A percentile compares a stretch with the other conserved stretches of the same genome.
Conservation (phyloP, 2,888 invertebrate genomes). For the Scrobipalpa costella region DNA sequence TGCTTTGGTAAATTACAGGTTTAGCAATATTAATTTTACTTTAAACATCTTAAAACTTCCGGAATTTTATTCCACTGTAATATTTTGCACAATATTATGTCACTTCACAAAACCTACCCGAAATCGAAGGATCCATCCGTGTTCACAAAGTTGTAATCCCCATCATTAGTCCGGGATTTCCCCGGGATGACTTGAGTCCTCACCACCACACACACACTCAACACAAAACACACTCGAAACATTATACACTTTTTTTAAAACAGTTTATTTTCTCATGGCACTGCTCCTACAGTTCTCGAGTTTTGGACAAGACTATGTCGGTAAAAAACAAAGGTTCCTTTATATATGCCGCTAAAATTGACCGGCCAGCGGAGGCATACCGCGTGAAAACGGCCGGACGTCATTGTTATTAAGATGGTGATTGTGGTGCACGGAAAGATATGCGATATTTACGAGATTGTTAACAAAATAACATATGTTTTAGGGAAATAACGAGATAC, state of each 20-base stretch:
- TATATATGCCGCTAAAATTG: constrained; percentile 76
- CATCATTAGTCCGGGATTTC: constrained; percentile 74
- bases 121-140: constrained; percentile 89
- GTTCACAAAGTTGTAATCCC: constrained; percentile 84
- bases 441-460: constrained; percentile 6
- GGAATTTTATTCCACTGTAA: no score
- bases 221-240: constrained; percentile 60
- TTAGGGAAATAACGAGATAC: no score
- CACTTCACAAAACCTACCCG: constrained; percentile 73
- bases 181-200: constrained; percentile 74
- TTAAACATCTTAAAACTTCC: no score
- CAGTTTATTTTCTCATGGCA: constrained; percentile 44
- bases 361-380: constrained; percentile 61
- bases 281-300: constrained; percentile 43
- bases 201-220: constrained; percentile 65
- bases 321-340: constrained; percentile 70
- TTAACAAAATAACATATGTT: no score
- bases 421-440: constrained; percentile 38
- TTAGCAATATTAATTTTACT: no score
- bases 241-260: constrained; percentile 32
- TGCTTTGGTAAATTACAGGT: no score
- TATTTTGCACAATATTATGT: no score
- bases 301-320: constrained; percentile 61
- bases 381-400: constrained; percentile 78
- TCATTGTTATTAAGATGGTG: constrained; percentile 74